Evolutionary conservation across 2,888 invertebrate genomes (phyloP).

Genomic region (Leucophora obtusa): DNA sequence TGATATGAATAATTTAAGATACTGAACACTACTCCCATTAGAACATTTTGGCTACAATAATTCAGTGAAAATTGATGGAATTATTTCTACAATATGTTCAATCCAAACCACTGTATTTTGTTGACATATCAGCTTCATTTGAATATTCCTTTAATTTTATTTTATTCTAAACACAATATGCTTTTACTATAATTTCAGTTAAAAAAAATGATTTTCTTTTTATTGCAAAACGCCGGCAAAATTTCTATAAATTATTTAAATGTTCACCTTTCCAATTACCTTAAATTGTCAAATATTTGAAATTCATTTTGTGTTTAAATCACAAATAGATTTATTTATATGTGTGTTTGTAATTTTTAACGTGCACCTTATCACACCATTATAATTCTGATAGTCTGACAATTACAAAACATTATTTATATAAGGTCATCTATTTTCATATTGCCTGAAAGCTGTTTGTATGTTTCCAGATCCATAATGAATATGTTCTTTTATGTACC

Average conservation of each 20-base stretch:
- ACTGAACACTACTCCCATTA: no score
- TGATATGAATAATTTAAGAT: no score
- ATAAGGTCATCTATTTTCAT: constrained; percentile 26
- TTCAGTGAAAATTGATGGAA: no score
- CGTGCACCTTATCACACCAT: neutral
- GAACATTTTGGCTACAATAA: no score
- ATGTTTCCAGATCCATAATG: constrained; percentile 7
- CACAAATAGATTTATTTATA: neutral
- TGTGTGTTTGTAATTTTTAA: neutral
- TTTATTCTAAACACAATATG: neutral
- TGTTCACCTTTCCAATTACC: neutral
- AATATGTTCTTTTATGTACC: neutral
- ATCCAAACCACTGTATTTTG: no score
- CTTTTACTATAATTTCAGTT: neutral
- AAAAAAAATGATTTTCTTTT: neutral
- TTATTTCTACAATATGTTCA: no score
- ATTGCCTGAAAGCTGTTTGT: constrained; percentile 32
- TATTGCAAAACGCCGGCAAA: neutral
- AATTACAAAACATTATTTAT: constrained; percentile 15
- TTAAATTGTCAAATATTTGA: neutral
- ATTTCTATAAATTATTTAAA: neutral
- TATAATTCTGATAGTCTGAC: neutral
- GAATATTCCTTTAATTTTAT: neutral
- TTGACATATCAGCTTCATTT: no score
- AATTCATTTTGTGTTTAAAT: neutral